Evolutionary conservation across 1,140 invertebrate species (phyloP).

Genomic region (Pachypsylla venusta): DNA sequence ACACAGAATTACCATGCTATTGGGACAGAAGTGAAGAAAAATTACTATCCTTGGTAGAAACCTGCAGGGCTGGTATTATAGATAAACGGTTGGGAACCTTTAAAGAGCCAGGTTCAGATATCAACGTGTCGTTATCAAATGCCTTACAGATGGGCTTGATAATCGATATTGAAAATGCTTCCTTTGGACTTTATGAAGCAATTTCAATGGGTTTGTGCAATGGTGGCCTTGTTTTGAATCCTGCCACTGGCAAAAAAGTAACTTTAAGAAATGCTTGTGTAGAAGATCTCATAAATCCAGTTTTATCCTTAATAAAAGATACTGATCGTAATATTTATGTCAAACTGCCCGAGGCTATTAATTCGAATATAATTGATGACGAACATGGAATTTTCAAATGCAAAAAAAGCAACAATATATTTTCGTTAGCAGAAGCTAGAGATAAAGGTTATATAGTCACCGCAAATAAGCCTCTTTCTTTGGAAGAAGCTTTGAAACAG

Average conservation of each 20-base stretch:
- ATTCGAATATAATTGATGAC: slow-evolving; percentile 55
- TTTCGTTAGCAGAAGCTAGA: slow-evolving; percentile 54
- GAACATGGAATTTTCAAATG: slow-evolving; percentile 49
- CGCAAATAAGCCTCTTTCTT: slow-evolving; percentile 45
- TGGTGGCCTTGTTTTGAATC: slow-evolving; percentile 62
- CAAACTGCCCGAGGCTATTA: slow-evolving; percentile 56
- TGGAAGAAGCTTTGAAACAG: slow-evolving; percentile 63
- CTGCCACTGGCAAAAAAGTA: slow-evolving; percentile 55
- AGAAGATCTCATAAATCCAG: slow-evolving; percentile 64
- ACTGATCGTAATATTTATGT: slow-evolving; percentile 51
- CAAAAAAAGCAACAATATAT: slow-evolving; percentile 38
- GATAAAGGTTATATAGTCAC: slow-evolving; percentile 58
- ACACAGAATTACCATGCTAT: slow-evolving; percentile 62
- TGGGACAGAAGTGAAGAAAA: slow-evolving; percentile 54
- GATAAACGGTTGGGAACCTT: slow-evolving; percentile 64
- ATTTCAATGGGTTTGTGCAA: slow-evolving; percentile 70
- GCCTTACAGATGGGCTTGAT: slow-evolving; percentile 62
- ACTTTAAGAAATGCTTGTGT: slow-evolving; percentile 63
- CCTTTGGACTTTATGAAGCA: slow-evolving; percentile 66
- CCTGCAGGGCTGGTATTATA: slow-evolving; percentile 64
- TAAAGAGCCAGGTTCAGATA: slow-evolving; percentile 48
- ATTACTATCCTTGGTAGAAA: slow-evolving; percentile 55
- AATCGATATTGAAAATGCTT: slow-evolving; percentile 66
- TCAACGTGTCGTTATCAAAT: slow-evolving; percentile 46
- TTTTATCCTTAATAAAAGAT: slow-evolving; percentile 62